These are phyloP conservation scores for Rhynchotus rufescens DNA, from an alignment of 2,797 vertebrate species.

Conservation along the genomic window DNA sequence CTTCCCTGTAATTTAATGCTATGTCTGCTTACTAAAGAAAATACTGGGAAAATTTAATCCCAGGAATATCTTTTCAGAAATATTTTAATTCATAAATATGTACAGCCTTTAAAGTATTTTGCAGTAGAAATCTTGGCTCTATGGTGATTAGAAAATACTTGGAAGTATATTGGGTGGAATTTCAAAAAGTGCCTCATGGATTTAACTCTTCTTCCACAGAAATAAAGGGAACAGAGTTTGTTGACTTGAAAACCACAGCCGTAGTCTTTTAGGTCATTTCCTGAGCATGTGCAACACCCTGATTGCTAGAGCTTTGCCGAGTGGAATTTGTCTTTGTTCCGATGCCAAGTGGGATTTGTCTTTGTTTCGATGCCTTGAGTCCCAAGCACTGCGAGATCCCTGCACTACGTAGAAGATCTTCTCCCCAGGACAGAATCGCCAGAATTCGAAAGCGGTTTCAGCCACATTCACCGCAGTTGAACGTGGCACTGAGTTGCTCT, in stretches of 20 bases:
- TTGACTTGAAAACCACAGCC: background rate
- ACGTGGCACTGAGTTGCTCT: rapidly evolving
- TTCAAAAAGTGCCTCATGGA: background rate
- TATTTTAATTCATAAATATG: slow-evolving; percentile 41
- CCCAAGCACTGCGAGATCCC: rapidly evolving
- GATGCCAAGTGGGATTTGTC: too few relatives aligned
- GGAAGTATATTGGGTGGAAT: background rate
- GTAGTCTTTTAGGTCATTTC: background rate
- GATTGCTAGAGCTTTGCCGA: background rate
- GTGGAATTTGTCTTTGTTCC: too few relatives aligned
- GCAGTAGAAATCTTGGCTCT: slow-evolving; percentile 28
- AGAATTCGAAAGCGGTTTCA: rapidly evolving
- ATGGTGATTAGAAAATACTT: background rate
- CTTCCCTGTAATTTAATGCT: slow-evolving; percentile 73
- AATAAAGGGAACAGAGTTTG: background rate
- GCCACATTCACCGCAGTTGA: background rate
- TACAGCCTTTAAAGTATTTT: slow-evolving; percentile 32
- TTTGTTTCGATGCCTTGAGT: rapidly evolving
- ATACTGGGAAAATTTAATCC: background rate
- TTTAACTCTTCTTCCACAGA: background rate
- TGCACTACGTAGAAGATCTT: rapidly evolving
- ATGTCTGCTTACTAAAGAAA: slow-evolving; percentile 10
- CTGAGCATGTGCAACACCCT: background rate
- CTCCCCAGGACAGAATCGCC: background rate
- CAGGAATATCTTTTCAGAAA: background rate